Percentiles rank a stretch among this genome's conserved stretches.
These are phyloP conservation scores for Thamnaconus septentrionalis DNA, from an alignment of 2,113 vertebrate genomes.

Conservation along the genomic window DNA sequence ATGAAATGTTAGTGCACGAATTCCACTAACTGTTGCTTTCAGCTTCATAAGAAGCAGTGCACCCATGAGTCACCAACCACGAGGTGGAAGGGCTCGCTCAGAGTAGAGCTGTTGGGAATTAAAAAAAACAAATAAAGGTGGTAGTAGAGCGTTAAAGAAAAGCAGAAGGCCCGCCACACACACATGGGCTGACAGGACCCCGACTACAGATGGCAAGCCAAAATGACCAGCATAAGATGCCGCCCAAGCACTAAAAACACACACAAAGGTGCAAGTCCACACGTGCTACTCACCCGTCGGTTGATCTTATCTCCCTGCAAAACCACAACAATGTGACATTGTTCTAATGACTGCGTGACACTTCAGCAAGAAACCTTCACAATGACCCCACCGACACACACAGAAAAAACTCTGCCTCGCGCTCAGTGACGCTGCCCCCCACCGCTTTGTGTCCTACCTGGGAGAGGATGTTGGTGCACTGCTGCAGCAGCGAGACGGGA, in stretches of 20 bases:
- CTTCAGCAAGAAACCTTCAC: slow-evolving; percentile 6
- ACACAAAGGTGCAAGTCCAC: slow-evolving; percentile 53
- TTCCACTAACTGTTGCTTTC: neutral
- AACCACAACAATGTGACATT: slow-evolving; percentile 81
- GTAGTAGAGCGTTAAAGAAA: slow-evolving; percentile 42
- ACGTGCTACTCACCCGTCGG: slow-evolving; percentile 92
- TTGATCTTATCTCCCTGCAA: slow-evolving; percentile 99
- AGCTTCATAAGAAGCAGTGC: slow-evolving; percentile 2
- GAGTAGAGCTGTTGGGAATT: no score
- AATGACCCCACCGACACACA: slow-evolving; percentile 1
- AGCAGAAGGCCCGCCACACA: slow-evolving; percentile 30
- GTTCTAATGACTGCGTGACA: slow-evolving; percentile 56
- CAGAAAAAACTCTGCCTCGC: neutral
- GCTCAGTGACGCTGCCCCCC: neutral
- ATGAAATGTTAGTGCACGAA: neutral
- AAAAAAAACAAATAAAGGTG: neutral
- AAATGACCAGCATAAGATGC: slow-evolving; percentile 62
- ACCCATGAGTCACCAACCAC: slow-evolving; percentile 11
- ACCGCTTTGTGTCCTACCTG: slow-evolving; percentile 79
- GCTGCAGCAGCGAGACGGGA: slow-evolving; percentile 93
- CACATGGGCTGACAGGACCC: slow-evolving; percentile 41
- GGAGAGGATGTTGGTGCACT: slow-evolving; percentile 98
- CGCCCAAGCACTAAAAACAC: slow-evolving; percentile 70
- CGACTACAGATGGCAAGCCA: slow-evolving; percentile 62
- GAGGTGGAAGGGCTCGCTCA: slow-evolving; percentile 5